Evolutionary conservation across 1,140 invertebrate species (phyloP), one percentile per base, ranked within the genome.

Genomic region (Pollicipes pollicipes): DNA sequence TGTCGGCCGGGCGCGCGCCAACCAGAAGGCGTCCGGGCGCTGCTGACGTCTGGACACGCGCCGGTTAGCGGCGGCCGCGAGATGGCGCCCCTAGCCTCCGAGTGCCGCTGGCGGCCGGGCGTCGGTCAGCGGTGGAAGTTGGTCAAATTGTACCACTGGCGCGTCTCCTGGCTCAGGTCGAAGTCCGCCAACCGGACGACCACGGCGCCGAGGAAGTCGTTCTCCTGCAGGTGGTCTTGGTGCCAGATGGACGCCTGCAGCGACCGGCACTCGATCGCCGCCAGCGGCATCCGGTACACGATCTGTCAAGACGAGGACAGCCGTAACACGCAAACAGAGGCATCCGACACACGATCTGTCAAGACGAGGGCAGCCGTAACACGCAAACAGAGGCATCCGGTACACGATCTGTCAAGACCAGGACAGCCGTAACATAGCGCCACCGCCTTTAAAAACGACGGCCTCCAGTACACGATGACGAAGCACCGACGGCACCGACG

Each of bases 231-330:
- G 24, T 90, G 86, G 79, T 96, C 94, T 78, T 95, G 90, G 78
- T 93, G 90, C 94, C 94, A 97, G 26, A 97, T 88, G 0, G 93
- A 95, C 0, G 95, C 91, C 81, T 96, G 90, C 26, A 97, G 80
- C 8, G 83, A 85, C 69, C 88, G 84, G 70, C 84, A 81, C 74
- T 85, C 84, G 2, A 97, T 84, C 37, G 90, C 85, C 69, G 95
- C 90, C 66, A 94, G 76, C 1, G 90, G 86, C 81, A 96, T 86
- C 74, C 90, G 84, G 77, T 95, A 97, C 76, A 93, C 90, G 76
- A 96, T 81, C 90, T 93, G 77, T 32, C 29, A 8, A 67, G 28
- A 0, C 58, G 28, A n/a, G 27, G 21, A 3, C 8, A 58, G 30
- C 28, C 37, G 29, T 28, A 35, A 8, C 3, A 27, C n/a, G 30